phyloP scores from a whole-genome alignment of 1,140 invertebrate species.

The Brachionus rubens region DNA sequence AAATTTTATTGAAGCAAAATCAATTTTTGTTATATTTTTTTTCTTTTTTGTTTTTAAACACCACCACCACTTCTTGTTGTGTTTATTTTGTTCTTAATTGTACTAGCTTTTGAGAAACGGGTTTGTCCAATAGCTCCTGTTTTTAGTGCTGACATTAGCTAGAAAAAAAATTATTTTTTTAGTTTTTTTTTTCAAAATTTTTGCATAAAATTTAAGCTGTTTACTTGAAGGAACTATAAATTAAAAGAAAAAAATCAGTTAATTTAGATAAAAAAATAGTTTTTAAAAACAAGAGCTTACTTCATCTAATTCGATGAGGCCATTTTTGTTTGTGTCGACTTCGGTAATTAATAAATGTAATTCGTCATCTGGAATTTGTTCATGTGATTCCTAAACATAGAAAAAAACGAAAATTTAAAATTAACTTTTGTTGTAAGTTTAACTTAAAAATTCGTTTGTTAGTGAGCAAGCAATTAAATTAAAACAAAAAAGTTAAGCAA shows the following conservation, averaged over 20 bases:
- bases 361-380: slow-evolving; percentile 45
- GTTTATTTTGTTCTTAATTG: slow-evolving; percentile 37
- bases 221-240: slow-evolving; percentile 40
- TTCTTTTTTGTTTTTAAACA: background rate
- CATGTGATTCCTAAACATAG: slow-evolving; percentile 31
- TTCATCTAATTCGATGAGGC: slow-evolving; percentile 45
- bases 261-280: background rate
- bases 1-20: no score
- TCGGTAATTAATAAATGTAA: slow-evolving; percentile 42
- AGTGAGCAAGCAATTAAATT: no score
- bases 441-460: no score
- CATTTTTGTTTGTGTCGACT: slow-evolving; percentile 45
- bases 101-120: slow-evolving; percentile 37
- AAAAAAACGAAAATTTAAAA: background rate
- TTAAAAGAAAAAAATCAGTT: background rate
- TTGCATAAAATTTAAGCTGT: background rate
- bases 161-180: background rate
- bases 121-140: slow-evolving; percentile 41
- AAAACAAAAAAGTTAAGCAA: no score
- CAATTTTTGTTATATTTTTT: background rate
- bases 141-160: slow-evolving; percentile 44
- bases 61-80: slow-evolving; percentile 43
- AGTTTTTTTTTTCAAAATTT: background rate
- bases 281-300: background rate
- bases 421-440: background rate